Base-by-base conservation (phyloP, 2,113 vertebrate genomes). In the Ploceus nigricollis region DNA sequence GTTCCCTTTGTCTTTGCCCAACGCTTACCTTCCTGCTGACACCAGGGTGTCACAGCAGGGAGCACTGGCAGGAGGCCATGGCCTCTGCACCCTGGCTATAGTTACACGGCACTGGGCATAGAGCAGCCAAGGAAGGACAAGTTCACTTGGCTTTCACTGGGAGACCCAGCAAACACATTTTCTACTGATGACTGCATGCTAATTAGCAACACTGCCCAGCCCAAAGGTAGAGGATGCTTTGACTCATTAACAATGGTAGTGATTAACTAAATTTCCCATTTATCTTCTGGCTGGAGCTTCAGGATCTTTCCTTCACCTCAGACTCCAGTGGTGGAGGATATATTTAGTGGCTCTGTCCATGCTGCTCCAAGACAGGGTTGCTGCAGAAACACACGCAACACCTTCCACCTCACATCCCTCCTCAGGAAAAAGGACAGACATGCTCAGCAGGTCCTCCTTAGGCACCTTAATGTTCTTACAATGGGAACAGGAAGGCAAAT, bases 1-100 rank as follows among this genome's bases (percentile, higher is more conserved):
- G 1, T 93, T 94, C 83, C 77, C 81, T 96, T 92, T 82, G 82
- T 93, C 78, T 82, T 71, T 92, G 89, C 83, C 95, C 96, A 91
- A 92, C 6, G 1, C 91, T 95, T 87, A 78, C 89, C 75, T 89
- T 94, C 89, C 86, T 84, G 82, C 71, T 89, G 82, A 92, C 19
- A 3, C 68, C 0, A 21, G 15, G 18, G 68, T 75, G 83, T 83
- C 86, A 17, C 54, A 83, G 63, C 57, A 30, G 0, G 76, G 35
- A 90, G 89, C 42, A 9, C 56, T 89, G 83, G 89, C 91, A 78
- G 83, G 44, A 89, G 76, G 82, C 51, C 82, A 54, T 39, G 56
- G 86, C 60, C 82, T 50, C 86, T 40, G 44, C 47, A 87, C 60
- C 42, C 60, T 68, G 76, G 69, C 76, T 13, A 0, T 37, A 23